Base-by-base conservation (phyloP, 2,888 invertebrate genomes). In the Epirrhoe alternata region DNA sequence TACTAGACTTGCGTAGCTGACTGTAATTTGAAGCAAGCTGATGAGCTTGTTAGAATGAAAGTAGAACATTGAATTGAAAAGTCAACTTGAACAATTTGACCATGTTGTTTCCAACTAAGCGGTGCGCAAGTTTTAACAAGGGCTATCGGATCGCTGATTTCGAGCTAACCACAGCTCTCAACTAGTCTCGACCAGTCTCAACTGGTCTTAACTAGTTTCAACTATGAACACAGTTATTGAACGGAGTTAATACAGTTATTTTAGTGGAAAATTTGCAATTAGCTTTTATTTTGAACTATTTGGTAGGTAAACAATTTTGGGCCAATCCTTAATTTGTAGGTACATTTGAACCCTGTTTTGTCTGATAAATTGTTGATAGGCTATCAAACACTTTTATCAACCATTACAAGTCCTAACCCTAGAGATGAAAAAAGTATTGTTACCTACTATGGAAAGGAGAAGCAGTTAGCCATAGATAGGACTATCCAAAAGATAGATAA, bases 101-200 rank as follows among this genome's bases (percentile, higher is more conserved):
- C 14, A 14, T 31, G 30, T 17, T 58, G 57, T 38, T 63, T 52
- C 30, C 8, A 53, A 66, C 66, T 59, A 54, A 62, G 58, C 33
- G 16, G 33, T 51, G 50, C 54, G 42, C 53, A 52, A 67, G 66
- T 67, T 63, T 55, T 63, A 67, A 63, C 66, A 63, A 60, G 62
- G 61, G 51, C 12, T 65, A 61, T 61, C 67, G 60, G 55, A 38
- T 60, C 51, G 55, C 64, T 42, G 62, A 54, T 66, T 53, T 49
- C 53, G 6, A 57, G 24, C 58, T 56, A 58, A 66, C 66, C 66
- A n/a, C 62, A 54, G 33, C 61, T 49, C 61, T 61, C 12, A 24
- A 50, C 64, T 24, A 17, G 24, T 45, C 45, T n/a, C 45, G 12
- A 45, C 14, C 45, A 16, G 14, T 47, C 6, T 14, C 14, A 16